Conservation (phyloP, 23 tunicate genomes). For the Oikopleura albicans region DNA sequence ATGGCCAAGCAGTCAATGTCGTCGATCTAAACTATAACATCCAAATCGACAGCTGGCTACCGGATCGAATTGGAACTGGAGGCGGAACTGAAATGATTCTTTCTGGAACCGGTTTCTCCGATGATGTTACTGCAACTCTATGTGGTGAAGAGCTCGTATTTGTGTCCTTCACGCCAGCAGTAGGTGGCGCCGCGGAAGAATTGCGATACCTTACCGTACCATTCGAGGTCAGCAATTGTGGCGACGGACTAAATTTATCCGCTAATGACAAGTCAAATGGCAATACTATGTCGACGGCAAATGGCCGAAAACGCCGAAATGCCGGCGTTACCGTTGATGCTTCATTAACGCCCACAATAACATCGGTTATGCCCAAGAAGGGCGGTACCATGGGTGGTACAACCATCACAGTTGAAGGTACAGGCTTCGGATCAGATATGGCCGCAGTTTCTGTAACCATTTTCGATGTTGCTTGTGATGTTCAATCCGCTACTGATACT, state of each 20-base stretch:
- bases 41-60: not conserved
- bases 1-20: not conserved
- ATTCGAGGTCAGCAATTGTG: not conserved
- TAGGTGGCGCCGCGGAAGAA: not conserved
- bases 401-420: not conserved
- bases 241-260: not conserved
- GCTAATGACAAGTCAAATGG: not conserved
- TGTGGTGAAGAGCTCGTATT: not conserved
- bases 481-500: constrained; percentile 19
- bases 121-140: not conserved
- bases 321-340: not conserved
- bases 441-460: constrained; percentile 24
- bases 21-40: not conserved
- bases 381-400: constrained; percentile 11
- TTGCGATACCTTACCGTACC: not conserved
- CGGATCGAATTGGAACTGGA: not conserved
- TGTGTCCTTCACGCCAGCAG: not conserved
- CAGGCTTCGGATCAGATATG: not conserved
- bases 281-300: not conserved
- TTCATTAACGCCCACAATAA: not conserved
- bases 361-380: not conserved
- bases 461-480: constrained; percentile 40
- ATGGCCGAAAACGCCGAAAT: not conserved
- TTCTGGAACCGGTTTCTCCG: not conserved
- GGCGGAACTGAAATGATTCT: not conserved